Percentiles rank a stretch among this genome's conserved stretches.
Conservation (phyloP, 2,888 invertebrate species). For the Tryphoninae sp. region DNA sequence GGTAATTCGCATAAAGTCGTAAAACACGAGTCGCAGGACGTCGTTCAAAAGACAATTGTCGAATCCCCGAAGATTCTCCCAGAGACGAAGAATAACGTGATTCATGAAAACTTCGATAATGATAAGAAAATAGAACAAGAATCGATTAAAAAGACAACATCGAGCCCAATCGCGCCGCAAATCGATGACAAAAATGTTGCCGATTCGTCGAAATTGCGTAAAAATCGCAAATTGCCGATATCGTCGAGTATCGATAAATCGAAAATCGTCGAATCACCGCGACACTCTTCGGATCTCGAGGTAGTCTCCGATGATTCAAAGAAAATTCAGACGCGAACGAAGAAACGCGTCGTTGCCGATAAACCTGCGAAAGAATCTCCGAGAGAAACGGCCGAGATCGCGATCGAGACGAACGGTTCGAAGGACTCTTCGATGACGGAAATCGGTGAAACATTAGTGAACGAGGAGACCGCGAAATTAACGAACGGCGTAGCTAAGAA, state of each 20-base stretch:
- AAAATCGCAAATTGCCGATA: constrained; percentile 26
- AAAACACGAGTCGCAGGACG: constrained; percentile 23
- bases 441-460: constrained; percentile 75
- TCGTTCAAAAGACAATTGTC: constrained; percentile 29
- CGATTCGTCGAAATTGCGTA: constrained; percentile 43
- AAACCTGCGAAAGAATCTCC: not conserved
- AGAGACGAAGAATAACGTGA: constrained; percentile 19
- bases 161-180: not conserved
- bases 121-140: not conserved
- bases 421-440: constrained; percentile 75
- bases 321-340: constrained; percentile 11
- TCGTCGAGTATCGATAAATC: constrained; percentile 21
- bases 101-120: constrained; percentile 13
- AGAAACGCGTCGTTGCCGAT: constrained; percentile 15
- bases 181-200: constrained; percentile 43
- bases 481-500: constrained; percentile 36
- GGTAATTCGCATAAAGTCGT: constrained; percentile 6
- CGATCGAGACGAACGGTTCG: constrained; percentile 33
- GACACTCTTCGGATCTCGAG: constrained; percentile 47
- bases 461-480: constrained; percentile 4
- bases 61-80: constrained; percentile 35
- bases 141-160: constrained; percentile 12
- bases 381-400: not conserved
- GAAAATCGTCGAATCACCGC: constrained; percentile 34
- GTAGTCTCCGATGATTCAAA: constrained; percentile 41